Conservation (phyloP, 2,797 vertebrate genomes). For the Neosilurus mollespiculum region DNA sequence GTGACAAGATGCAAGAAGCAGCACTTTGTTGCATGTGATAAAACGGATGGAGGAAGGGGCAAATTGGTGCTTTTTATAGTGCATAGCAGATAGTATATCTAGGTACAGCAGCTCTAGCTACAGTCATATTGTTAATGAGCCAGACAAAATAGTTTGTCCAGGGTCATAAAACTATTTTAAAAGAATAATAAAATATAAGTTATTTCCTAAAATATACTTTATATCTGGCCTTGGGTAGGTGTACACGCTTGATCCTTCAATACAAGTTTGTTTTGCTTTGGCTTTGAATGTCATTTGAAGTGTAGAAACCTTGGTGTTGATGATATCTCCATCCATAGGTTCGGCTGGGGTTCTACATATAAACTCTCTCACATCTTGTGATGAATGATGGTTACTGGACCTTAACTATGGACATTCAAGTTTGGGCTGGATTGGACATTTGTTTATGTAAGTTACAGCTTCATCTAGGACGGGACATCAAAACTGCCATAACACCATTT, state of each 20-base stretch:
- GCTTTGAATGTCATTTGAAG: background rate
- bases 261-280: too few relatives aligned
- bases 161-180: background rate
- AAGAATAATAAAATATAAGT: background rate
- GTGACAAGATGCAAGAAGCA: constrained; percentile 28
- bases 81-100: background rate
- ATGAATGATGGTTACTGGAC: too few relatives aligned
- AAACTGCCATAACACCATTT: too few relatives aligned
- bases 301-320: background rate
- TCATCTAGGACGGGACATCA: too few relatives aligned
- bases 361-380: too few relatives aligned
- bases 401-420: too few relatives aligned
- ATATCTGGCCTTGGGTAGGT: background rate
- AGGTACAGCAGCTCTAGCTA: background rate
- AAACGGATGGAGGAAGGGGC: background rate
- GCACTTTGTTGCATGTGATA: constrained; percentile 9
- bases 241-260: background rate
- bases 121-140: background rate
- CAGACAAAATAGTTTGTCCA: background rate
- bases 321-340: too few relatives aligned
- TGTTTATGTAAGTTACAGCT: too few relatives aligned
- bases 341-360: too few relatives aligned
- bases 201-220: background rate
- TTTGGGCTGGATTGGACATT: too few relatives aligned
- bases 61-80: constrained; percentile 15